Conservation (phyloP, 2,888 invertebrate species). For the Disparrhopalites patrizii region DNA sequence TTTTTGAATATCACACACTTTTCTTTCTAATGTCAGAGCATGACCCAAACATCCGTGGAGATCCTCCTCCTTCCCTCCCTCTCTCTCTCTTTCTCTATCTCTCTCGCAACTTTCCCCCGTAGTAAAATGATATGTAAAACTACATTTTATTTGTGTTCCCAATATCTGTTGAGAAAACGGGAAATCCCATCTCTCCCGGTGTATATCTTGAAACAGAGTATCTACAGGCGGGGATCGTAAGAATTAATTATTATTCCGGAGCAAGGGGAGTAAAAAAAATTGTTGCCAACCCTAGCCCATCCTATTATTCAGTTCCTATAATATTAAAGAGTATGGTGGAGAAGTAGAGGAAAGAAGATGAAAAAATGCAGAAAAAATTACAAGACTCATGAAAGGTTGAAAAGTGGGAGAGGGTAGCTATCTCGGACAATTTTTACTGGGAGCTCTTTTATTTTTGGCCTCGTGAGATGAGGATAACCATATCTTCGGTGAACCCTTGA, state of each 20-base stretch:
- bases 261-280: background rate
- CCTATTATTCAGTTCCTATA: background rate
- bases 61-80: too few relatives aligned
- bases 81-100: too few relatives aligned
- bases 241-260: background rate
- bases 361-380: constrained; percentile 12
- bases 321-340: too few relatives aligned
- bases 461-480: constrained; percentile 27
- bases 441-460: constrained; percentile 39
- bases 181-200: background rate
- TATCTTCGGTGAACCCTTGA: constrained; percentile 28
- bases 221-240: background rate
- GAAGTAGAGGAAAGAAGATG: background rate
- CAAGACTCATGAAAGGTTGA: background rate
- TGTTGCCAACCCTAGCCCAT: constrained; percentile 1
- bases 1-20: too few relatives aligned
- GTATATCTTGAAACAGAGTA: background rate
- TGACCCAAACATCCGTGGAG: too few relatives aligned
- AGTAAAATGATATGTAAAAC: too few relatives aligned
- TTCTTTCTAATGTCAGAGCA: too few relatives aligned
- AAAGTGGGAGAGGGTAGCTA: constrained; percentile 8
- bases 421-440: constrained; percentile 23
- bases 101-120: too few relatives aligned
- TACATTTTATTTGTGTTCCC: too few relatives aligned
- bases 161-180: too few relatives aligned